A percentile compares a stretch with the other conserved stretches of the same genome.
These are phyloP conservation scores for Campaea margaritaria DNA, from an alignment of 2,888 invertebrate species.

Conservation along the genomic window DNA sequence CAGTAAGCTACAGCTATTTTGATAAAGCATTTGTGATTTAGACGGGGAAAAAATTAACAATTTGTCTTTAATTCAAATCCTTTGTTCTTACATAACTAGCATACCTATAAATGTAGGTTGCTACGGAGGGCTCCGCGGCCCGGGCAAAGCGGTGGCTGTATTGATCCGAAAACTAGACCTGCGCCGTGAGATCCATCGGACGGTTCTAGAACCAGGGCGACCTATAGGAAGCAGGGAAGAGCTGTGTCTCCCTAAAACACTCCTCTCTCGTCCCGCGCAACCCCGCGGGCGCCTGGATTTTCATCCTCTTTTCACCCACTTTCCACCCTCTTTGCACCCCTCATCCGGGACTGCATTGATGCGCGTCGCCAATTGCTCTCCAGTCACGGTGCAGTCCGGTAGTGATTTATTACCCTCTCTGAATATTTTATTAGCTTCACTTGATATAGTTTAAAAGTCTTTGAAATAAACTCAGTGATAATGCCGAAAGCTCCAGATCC, in stretches of 20 bases:
- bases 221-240: conserved; percentile 44
- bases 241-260: conserved; percentile 19
- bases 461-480: conserved; percentile 4
- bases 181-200: conserved; percentile 43
- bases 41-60: neutral
- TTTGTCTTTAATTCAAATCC: neutral
- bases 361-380: conserved; percentile 34
- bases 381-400: conserved; percentile 27
- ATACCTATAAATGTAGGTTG: conserved; percentile 3
- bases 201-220: conserved; percentile 34
- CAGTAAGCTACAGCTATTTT: neutral
- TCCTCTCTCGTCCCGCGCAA: conserved; percentile 1
- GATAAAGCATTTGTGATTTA: neutral
- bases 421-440: conserved; percentile 14
- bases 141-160: conserved; percentile 25
- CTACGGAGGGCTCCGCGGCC: conserved; percentile 9
- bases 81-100: conserved; percentile 3
- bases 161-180: conserved; percentile 41
- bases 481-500: neutral
- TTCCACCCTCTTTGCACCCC: conserved; percentile 20
- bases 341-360: conserved; percentile 27
- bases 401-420: conserved; percentile 32
- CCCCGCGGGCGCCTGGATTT: conserved; percentile 5
- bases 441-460: neutral
- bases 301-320: conserved; percentile 5